phyloP scores from a whole-genome alignment of 1,140 invertebrate genomes.

The Asbolus verrucosus region DNA sequence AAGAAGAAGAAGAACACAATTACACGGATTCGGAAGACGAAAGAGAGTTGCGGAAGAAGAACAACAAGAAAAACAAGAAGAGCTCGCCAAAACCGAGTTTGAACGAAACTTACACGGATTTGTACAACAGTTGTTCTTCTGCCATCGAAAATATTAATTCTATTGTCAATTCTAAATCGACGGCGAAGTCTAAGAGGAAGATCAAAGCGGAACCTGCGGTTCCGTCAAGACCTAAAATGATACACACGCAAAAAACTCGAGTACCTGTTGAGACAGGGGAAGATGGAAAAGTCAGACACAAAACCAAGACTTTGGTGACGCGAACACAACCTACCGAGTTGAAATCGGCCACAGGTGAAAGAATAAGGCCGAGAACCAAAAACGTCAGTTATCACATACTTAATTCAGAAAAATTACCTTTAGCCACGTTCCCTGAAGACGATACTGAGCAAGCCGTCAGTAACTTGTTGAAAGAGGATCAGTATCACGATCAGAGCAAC shows the following conservation, averaged over 20 bases:
- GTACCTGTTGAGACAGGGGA: slow-evolving; percentile 69
- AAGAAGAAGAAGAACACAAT: slow-evolving; percentile 45
- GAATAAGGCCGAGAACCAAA: slow-evolving; percentile 72
- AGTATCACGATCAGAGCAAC: slow-evolving; percentile 51
- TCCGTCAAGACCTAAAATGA: slow-evolving; percentile 76
- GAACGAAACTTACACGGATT: slow-evolving; percentile 52
- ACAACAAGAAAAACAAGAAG: slow-evolving; percentile 65
- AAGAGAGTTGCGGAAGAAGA: slow-evolving; percentile 55
- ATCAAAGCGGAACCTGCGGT: slow-evolving; percentile 60
- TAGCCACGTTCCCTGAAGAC: slow-evolving; percentile 63
- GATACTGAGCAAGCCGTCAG: slow-evolving; percentile 58
- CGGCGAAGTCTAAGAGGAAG: slow-evolving; percentile 52
- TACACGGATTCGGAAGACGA: slow-evolving; percentile 68
- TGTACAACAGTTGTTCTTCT: slow-evolving; percentile 68
- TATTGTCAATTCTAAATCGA: slow-evolving; percentile 64
- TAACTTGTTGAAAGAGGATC: slow-evolving; percentile 57
- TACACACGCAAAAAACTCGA: slow-evolving; percentile 76
- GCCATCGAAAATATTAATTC: slow-evolving; percentile 70
- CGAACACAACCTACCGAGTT: slow-evolving; percentile 69
- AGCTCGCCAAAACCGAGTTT: slow-evolving; percentile 64
- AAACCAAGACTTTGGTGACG: slow-evolving; percentile 70
- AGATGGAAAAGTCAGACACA: slow-evolving; percentile 69
- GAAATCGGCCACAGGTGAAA: slow-evolving; percentile 64
- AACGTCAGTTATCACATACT: slow-evolving; percentile 74
- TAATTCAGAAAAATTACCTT: slow-evolving; percentile 60